Evolutionary conservation across 2,797 vertebrate species (phyloP).

Genomic region (Lithobates sylvaticus): DNA sequence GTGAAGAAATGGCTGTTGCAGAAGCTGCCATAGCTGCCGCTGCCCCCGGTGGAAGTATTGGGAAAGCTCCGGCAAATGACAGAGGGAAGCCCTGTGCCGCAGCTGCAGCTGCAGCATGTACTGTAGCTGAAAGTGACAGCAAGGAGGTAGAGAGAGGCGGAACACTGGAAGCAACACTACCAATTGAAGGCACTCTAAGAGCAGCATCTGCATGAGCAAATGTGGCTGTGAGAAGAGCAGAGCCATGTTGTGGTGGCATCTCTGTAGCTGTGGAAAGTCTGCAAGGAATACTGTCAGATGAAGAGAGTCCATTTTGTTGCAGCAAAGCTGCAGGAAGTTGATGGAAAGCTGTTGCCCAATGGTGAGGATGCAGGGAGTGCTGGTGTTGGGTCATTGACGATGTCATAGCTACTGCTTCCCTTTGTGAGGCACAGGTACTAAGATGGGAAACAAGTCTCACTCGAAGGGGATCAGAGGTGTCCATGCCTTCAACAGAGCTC

Average conservation of each 20-base stretch:
- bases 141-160: slow-evolving; percentile 84
- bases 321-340: slow-evolving; percentile 82
- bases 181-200: slow-evolving; percentile 77
- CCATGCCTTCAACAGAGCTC: slow-evolving; percentile 87
- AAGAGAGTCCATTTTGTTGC: slow-evolving; percentile 78
- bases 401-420: slow-evolving; percentile 84
- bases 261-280: slow-evolving; percentile 75
- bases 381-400: slow-evolving; percentile 80
- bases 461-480: slow-evolving; percentile 84
- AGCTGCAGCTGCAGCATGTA: slow-evolving; percentile 82
- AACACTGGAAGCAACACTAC: slow-evolving; percentile 77
- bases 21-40: slow-evolving; percentile 74
- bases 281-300: slow-evolving; percentile 72
- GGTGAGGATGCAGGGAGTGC: slow-evolving; percentile 79
- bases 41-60: slow-evolving; percentile 80
- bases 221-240: slow-evolving; percentile 80
- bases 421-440: slow-evolving; percentile 86
- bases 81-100: slow-evolving; percentile 87
- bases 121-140: slow-evolving; percentile 86
- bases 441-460: slow-evolving; percentile 91
- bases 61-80: slow-evolving; percentile 81
- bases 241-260: slow-evolving; percentile 71
- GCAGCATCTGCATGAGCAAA: slow-evolving; percentile 82
- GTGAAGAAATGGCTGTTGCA: slow-evolving; percentile 79
- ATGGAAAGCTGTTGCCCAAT: slow-evolving; percentile 85